These are phyloP conservation scores for Epizoanthus stellaris DNA, from an alignment of 92 coral and sea anemone species.

Conservation along the genomic window DNA sequence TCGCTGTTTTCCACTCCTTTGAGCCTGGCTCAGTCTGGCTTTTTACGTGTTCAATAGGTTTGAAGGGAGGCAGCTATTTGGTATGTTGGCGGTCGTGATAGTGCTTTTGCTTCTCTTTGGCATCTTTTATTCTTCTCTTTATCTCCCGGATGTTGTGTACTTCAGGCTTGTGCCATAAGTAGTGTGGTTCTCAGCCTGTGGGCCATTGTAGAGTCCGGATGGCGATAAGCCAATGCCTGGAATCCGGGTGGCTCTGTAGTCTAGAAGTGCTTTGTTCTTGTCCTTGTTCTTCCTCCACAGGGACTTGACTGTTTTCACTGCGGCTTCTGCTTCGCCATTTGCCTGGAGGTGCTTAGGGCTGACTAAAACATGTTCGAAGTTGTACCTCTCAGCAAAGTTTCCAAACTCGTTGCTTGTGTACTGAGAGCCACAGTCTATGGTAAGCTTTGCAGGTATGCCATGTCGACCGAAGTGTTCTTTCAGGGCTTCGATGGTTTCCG, in stretches of 20 bases:
- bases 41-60: constrained; percentile 36
- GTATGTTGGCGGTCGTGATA: constrained; percentile 37
- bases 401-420: constrained; percentile 39
- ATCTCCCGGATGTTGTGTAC: too few species aligned
- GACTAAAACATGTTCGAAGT: constrained; percentile 37
- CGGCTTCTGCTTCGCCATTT: constrained; percentile 57
- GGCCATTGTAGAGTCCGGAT: too few species aligned
- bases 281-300: constrained; percentile 49
- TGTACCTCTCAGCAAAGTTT: neutral
- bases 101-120: constrained; percentile 44
- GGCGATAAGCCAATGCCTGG: too few species aligned
- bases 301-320: constrained; percentile 13
- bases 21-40: constrained; percentile 11
- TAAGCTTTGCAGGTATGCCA: constrained; percentile 23
- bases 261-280: constrained; percentile 65
- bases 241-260: constrained; percentile 16
- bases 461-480: constrained; percentile 30
- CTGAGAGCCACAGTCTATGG: constrained; percentile 44
- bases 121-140: constrained; percentile 28
- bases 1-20: constrained; percentile 37
- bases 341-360: constrained; percentile 51
- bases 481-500: constrained; percentile 8
- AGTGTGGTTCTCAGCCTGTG: too few species aligned
- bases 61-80: constrained; percentile 23
- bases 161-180: too few species aligned